Percentiles rank a stretch among this genome's conserved stretches.
phyloP scores from a whole-genome alignment of 2,113 vertebrate species.

The Sinosuthora webbiana region DNA sequence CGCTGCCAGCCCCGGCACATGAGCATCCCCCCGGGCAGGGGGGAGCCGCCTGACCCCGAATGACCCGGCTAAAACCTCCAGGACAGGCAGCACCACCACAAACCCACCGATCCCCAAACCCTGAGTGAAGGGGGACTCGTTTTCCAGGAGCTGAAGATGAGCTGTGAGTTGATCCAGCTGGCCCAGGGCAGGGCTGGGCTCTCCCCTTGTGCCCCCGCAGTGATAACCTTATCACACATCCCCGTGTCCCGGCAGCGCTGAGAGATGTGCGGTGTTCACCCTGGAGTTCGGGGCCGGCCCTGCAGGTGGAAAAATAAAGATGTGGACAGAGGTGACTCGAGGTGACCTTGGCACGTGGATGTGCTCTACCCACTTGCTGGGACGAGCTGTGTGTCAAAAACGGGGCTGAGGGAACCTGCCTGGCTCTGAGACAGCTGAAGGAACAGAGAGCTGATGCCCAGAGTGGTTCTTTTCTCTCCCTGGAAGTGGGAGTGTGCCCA shows the following conservation, averaged over 20 bases:
- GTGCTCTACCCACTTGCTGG: not conserved
- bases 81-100: accelerated
- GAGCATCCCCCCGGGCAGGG: not conserved
- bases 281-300: accelerated
- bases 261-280: accelerated
- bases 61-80: not conserved
- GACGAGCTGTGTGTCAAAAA: accelerated
- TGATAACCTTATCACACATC: not conserved
- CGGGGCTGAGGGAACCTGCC: not conserved
- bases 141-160: accelerated
- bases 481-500: not conserved
- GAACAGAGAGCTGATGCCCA: not conserved
- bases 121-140: accelerated
- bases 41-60: not conserved
- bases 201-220: accelerated
- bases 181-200: not conserved
- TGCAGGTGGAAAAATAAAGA: not conserved
- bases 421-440: not conserved
- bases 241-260: accelerated
- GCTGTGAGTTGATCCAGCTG: accelerated
- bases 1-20: not conserved
- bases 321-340: not conserved
- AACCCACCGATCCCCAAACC: not conserved
- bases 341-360: not conserved
- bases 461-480: not conserved